These are phyloP conservation scores for Scaptomyza parva DNA, from an alignment of 2,888 invertebrate species.

Conservation along the genomic window DNA sequence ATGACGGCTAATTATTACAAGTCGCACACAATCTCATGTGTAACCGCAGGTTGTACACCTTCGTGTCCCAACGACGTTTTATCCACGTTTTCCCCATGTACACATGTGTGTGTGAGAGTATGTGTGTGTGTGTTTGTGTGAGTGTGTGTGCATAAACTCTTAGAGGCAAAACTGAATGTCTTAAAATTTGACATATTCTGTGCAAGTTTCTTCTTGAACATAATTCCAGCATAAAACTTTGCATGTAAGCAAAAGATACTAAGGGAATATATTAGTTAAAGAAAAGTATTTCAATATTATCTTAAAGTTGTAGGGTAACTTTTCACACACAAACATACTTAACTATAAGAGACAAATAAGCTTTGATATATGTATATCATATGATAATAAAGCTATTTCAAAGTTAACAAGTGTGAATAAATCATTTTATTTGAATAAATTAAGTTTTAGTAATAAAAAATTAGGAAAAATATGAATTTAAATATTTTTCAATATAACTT, in stretches of 20 bases:
- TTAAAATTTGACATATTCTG: neutral
- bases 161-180: constrained; percentile 1
- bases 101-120: neutral
- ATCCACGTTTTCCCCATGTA: neutral
- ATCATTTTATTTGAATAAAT: too few relatives aligned
- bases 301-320: neutral
- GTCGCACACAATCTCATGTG: constrained; percentile 39
- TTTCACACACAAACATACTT: neutral
- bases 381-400: too few relatives aligned
- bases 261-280: neutral
- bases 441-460: too few relatives aligned
- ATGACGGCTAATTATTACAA: constrained; percentile 69
- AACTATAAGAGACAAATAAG: too few relatives aligned
- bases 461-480: too few relatives aligned
- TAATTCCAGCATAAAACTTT: neutral
- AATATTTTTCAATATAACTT: neutral
- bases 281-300: neutral
- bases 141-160: constrained; percentile 5
- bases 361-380: too few relatives aligned
- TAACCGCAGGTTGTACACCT: constrained; percentile 10
- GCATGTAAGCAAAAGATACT: neutral
- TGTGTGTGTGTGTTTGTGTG: neutral
- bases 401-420: too few relatives aligned
- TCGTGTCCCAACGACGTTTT: neutral
- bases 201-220: neutral